Evolutionary conservation across 2,888 invertebrate genomes (phyloP).

Genomic region (Ametastegia equiseti): DNA sequence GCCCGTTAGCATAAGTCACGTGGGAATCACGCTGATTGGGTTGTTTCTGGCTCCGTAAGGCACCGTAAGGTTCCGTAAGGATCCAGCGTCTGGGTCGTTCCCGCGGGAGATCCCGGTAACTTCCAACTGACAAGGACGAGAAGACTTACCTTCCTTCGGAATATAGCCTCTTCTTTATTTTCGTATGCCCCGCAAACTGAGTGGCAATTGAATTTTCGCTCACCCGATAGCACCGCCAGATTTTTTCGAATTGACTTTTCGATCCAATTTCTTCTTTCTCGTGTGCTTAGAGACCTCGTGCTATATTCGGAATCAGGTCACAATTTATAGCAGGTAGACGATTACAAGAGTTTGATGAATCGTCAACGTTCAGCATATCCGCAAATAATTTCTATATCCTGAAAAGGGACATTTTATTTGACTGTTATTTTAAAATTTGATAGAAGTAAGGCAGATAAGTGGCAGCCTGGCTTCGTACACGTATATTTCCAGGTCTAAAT

Average conservation of each 20-base stretch:
- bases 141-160: slow-evolving; percentile 15
- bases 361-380: neutral
- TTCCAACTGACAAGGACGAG: slow-evolving; percentile 41
- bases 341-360: neutral
- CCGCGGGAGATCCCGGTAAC: slow-evolving; percentile 39
- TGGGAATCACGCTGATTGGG: slow-evolving; percentile 47
- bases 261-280: slow-evolving; percentile 2
- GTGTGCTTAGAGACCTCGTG: neutral
- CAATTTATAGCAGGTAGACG: neutral
- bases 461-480: neutral
- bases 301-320: neutral
- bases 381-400: neutral
- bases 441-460: neutral
- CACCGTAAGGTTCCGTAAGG: slow-evolving; percentile 21
- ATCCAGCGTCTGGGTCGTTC: slow-evolving; percentile 37
- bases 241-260: slow-evolving; percentile 22
- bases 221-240: slow-evolving; percentile 27
- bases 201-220: slow-evolving; percentile 26
- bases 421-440: neutral
- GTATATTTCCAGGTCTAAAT: neutral
- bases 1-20: slow-evolving; percentile 40
- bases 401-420: neutral
- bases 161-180: slow-evolving; percentile 25
- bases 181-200: slow-evolving; percentile 28
- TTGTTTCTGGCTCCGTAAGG: slow-evolving; percentile 40